These are phyloP conservation scores for Zele albiditarsus DNA, from an alignment of 2,888 invertebrate genomes.

Conservation along the genomic window DNA sequence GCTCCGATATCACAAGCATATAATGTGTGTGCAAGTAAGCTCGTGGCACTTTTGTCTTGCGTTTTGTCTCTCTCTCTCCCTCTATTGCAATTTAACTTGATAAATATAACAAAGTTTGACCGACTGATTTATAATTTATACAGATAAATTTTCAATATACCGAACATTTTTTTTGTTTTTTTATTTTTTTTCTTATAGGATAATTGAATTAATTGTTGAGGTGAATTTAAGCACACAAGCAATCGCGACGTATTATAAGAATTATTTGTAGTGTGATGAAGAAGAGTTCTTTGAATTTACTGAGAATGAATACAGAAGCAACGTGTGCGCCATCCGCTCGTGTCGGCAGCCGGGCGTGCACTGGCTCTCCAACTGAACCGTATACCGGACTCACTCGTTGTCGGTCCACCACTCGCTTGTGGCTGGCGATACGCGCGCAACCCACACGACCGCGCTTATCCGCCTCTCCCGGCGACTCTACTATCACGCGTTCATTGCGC, in stretches of 20 bases:
- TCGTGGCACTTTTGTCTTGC: not conserved
- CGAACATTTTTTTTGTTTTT: too few relatives aligned
- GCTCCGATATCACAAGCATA: conserved; percentile 17
- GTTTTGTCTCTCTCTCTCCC: not conserved
- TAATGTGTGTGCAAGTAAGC: not conserved
- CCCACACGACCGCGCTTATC: conserved; percentile 49
- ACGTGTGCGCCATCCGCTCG: conserved; percentile 68
- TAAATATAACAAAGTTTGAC: too few relatives aligned
- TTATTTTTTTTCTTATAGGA: too few relatives aligned
- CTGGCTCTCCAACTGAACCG: conserved; percentile 58
- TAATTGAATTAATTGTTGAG: not conserved
- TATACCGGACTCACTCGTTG: conserved; percentile 37
- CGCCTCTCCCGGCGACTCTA: conserved; percentile 42
- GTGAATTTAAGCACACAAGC: not conserved
- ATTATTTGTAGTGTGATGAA: conserved; percentile 33
- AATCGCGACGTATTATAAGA: not conserved
- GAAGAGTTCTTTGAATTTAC: conserved; percentile 56
- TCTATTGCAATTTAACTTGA: not conserved
- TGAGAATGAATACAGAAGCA: conserved; percentile 53
- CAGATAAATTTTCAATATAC: too few relatives aligned
- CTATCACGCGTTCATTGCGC: conserved; percentile 41
- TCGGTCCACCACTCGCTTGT: conserved; percentile 43
- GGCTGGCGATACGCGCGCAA: conserved; percentile 46
- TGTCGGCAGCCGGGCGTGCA: conserved; percentile 72
- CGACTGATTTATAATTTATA: too few relatives aligned